Evolutionary conservation across 2,797 vertebrate genomes (phyloP), one percentile per base, ranked within the genome.

Genomic region (Lacerta bilineata): DNA sequence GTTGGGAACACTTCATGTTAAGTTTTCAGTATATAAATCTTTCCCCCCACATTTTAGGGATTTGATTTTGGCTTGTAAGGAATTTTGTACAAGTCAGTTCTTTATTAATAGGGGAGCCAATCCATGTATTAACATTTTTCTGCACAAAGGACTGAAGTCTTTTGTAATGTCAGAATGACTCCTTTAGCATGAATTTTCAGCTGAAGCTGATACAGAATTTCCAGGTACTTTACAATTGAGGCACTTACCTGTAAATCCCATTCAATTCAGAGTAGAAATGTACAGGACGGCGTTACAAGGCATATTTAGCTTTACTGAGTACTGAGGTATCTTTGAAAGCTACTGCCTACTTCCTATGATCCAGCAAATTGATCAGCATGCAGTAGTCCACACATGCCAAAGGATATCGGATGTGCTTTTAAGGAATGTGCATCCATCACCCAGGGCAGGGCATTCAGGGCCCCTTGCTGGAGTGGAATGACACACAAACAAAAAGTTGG

Each of bases 1-100:
- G 0, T 27, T 10, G 39, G 29, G 27, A 78, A 80, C 27, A n/a
- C 33, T 55, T 75, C 8, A 39, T 68, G 59, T 71, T 71, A 50
- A 25, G 43, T 72, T 92, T 82, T 93, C 91, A 36, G 85, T 83
- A 6, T 69, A 76, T n/a, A 41, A 36, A 50, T 83, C 8, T 0
- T 29, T 0, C 33, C 33, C 13, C 29, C 0, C 84, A 59, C 11
- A 1, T 25, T 84, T 46, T 55, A 9, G 50, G 1, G 5, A 29
- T 71, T 29, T 18, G 18, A 20, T 77, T 29, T 8, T 20, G 69
- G 8, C 33, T 88, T 6, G 6, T 41, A 39, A 23, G n/a, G 4
- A n/a, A 41, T 20, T 0, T 77, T 89, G n/a, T 27, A 13, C 17
- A 69, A 89, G 66, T 15, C 6, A 66, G 50, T 55, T 55, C 50